Evolutionary conservation across 2,888 invertebrate genomes (phyloP).

Genomic region (Pimpla rufipes): DNA sequence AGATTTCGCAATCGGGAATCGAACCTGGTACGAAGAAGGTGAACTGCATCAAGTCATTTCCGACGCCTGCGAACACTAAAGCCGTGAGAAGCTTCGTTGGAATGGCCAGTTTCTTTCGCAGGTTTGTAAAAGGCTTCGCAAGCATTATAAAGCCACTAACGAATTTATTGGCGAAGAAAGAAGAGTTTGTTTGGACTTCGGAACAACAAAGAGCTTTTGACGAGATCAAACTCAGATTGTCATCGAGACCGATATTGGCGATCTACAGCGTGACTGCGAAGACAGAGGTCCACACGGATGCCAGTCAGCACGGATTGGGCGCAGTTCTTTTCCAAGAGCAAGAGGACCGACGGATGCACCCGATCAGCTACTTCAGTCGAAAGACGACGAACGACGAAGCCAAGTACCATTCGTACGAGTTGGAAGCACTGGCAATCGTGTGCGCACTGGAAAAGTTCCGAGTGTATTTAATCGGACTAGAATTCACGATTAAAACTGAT

Average conservation of each 20-base stretch:
- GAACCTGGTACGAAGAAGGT: background rate
- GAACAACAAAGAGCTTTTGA: conserved; percentile 39
- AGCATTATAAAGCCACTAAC: conserved; percentile 73
- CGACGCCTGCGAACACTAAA: background rate
- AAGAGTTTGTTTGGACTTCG: conserved; percentile 65
- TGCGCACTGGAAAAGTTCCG: conserved; percentile 60
- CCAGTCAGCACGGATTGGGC: conserved; percentile 75
- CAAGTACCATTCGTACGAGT: conserved; percentile 58
- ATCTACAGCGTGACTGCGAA: conserved; percentile 60
- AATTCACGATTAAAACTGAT: conserved; percentile 62
- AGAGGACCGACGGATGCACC: conserved; percentile 66
- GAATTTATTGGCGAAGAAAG: conserved; percentile 71
- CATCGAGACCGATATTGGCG: conserved; percentile 70
- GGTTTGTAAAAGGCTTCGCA: conserved; percentile 75
- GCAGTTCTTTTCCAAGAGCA: conserved; percentile 73
- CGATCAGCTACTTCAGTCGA: conserved; percentile 75
- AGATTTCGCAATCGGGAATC: conserved; percentile 7
- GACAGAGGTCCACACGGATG: conserved; percentile 80
- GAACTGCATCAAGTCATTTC: background rate
- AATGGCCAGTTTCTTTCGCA: conserved; percentile 71
- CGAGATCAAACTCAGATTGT: background rate
- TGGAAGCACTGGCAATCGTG: conserved; percentile 63
- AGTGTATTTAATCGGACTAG: conserved; percentile 62
- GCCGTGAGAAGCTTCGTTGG: conserved; percentile 6
- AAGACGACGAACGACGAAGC: conserved; percentile 75